These are phyloP conservation scores for Salvelinus namaycush DNA, from an alignment of 2,113 vertebrate genomes.

Conservation along the genomic window DNA sequence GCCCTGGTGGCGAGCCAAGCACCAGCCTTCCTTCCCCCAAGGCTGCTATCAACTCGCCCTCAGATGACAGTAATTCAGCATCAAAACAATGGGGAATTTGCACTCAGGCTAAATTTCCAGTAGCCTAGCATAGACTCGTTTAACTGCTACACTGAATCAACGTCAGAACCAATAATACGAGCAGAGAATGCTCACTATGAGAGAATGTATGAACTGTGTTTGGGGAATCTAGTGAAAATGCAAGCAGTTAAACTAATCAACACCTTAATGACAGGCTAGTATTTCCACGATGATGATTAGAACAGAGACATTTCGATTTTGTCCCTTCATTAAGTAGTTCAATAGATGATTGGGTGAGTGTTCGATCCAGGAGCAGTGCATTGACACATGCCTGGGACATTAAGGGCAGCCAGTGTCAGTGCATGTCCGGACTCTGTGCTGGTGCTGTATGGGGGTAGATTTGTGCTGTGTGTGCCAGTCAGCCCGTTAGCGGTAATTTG, in stretches of 20 bases:
- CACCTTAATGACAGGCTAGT: constrained; percentile 10
- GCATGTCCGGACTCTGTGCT: neutral
- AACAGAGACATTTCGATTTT: neutral
- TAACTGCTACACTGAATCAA: constrained; percentile 24
- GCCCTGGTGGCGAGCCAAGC: constrained; percentile 38
- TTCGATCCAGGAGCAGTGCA: constrained; percentile 10
- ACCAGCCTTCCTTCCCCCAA: constrained; percentile 35
- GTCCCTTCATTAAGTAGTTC: neutral
- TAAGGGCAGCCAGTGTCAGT: neutral
- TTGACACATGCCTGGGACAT: neutral
- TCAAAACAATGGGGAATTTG: constrained; percentile 30
- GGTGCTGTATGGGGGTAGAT: no score
- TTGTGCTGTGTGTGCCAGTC: constrained; percentile 12
- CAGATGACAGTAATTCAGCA: constrained; percentile 33
- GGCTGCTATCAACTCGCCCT: constrained; percentile 48
- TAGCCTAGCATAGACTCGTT: constrained; percentile 19
- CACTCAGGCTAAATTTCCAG: neutral
- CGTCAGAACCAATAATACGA: constrained; percentile 3
- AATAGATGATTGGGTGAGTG: constrained; percentile 6
- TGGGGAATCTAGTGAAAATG: no score
- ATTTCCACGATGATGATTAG: neutral
- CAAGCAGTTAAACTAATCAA: neutral
- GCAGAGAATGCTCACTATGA: neutral
- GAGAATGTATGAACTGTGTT: neutral
- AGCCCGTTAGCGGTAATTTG: constrained; percentile 16